These are phyloP conservation scores for Polypterus bichir DNA, from an alignment of 2,113 vertebrate species.

Conservation along the genomic window DNA sequence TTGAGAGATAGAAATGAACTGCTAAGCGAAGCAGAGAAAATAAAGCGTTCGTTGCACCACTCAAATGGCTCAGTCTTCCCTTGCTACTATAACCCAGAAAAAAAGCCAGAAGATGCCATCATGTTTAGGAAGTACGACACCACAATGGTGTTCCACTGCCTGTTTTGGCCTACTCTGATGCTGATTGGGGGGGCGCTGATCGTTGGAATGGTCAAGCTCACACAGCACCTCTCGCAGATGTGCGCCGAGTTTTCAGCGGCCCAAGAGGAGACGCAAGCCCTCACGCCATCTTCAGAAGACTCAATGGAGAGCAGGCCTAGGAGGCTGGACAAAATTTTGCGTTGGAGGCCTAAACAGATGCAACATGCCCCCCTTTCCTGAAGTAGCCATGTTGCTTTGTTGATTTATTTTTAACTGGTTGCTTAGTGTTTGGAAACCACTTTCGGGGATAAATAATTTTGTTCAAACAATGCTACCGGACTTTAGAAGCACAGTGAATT, in stretches of 20 bases:
- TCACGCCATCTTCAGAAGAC: conserved; percentile 1
- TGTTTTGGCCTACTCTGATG: conserved; percentile 61
- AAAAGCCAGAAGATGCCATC: conserved; percentile 37
- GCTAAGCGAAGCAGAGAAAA: conserved; percentile 33
- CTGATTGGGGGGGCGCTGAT: conserved; percentile 53
- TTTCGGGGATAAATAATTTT: too few relatives aligned
- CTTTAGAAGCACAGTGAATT: too few relatives aligned
- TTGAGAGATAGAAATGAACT: conserved; percentile 37
- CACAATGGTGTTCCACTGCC: conserved; percentile 33
- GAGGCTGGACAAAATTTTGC: conserved; percentile 28
- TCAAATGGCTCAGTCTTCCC: conserved; percentile 24
- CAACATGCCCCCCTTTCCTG: too few relatives aligned
- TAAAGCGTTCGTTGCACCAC: conserved; percentile 39
- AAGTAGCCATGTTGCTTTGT: too few relatives aligned
- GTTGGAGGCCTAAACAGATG: conserved; percentile 9
- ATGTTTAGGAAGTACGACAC: conserved; percentile 40
- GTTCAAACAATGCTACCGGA: too few relatives aligned
- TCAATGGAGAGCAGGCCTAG: conserved; percentile 15
- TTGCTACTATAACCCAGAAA: conserved; percentile 35
- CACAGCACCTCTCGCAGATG: conserved; percentile 46
- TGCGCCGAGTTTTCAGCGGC: conserved; percentile 28
- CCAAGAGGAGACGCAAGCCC: conserved; percentile 6
- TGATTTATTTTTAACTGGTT: too few relatives aligned
- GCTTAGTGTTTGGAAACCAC: too few relatives aligned
- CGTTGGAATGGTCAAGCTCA: conserved; percentile 58